Evolutionary conservation across 2,888 invertebrate species (phyloP).

Genomic region (Drosophila austrosaltans): DNA sequence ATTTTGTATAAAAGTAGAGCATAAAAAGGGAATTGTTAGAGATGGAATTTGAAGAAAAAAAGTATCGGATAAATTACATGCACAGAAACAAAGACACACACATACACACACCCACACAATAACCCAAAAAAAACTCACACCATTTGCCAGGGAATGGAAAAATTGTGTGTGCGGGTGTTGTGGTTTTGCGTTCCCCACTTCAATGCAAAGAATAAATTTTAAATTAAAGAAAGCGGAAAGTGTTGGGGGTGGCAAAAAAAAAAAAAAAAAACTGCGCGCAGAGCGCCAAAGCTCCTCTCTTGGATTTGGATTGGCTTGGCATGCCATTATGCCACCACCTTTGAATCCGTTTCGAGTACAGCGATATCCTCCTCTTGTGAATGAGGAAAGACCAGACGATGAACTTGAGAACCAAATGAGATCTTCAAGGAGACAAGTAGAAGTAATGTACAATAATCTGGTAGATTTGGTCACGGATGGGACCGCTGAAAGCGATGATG

Average conservation of each 20-base stretch:
- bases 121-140: background rate
- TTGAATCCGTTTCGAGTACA: background rate
- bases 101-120: background rate
- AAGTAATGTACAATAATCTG: too few species aligned
- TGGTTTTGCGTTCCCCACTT: constrained; percentile 14
- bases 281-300: constrained; percentile 29
- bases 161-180: constrained; percentile 5
- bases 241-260: constrained; percentile 35
- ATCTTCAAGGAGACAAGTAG: too few species aligned
- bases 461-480: too few species aligned
- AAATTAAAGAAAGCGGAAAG: constrained; percentile 44
- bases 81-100: background rate
- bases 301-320: constrained; percentile 64
- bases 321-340: constrained; percentile 22
- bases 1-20: too few species aligned
- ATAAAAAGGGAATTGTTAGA: too few species aligned
- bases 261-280: constrained; percentile 17
- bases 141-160: background rate
- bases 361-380: too few species aligned
- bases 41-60: too few species aligned
- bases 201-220: constrained; percentile 18
- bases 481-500: too few species aligned
- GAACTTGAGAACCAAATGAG: too few species aligned
- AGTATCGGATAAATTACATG: background rate
- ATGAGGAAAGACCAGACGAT: too few species aligned